phyloP scores from a whole-genome alignment of 2,113 vertebrate species.

The Lepisosteus osseus region DNA sequence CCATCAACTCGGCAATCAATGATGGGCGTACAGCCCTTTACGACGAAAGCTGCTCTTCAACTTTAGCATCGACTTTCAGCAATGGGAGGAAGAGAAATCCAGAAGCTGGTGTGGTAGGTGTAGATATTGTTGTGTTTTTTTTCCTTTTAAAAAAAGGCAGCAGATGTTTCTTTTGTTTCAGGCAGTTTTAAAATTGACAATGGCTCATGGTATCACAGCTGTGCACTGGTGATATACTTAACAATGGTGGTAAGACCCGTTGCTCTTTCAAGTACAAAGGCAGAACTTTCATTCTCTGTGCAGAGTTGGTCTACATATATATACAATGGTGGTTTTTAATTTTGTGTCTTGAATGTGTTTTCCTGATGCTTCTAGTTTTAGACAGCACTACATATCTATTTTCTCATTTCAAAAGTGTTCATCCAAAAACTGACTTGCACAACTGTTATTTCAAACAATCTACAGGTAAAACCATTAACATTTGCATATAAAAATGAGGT shows the following conservation, averaged over 20 bases:
- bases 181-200: conserved; percentile 20
- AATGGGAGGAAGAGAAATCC: conserved; percentile 96
- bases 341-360: no score
- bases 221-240: conserved; percentile 8
- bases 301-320: no score
- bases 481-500: no score
- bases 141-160: conserved; percentile 15
- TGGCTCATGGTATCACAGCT: conserved; percentile 6
- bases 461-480: no score
- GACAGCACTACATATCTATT: no score
- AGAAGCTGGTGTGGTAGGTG: conserved; percentile 91
- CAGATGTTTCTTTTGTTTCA: conserved; percentile 26
- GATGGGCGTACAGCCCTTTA: conserved; percentile 93
- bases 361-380: no score
- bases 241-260: neutral
- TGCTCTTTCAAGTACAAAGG: no score
- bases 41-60: conserved; percentile 97
- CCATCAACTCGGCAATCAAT: conserved; percentile 98
- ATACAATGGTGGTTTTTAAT: no score
- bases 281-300: no score
- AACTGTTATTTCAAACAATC: no score
- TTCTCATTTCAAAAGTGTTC: no score
- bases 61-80: conserved; percentile 94
- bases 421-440: no score
- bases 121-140: conserved; percentile 3